Evolutionary conservation across 2,113 vertebrate genomes (phyloP).

Genomic region (Rynchops niger): DNA sequence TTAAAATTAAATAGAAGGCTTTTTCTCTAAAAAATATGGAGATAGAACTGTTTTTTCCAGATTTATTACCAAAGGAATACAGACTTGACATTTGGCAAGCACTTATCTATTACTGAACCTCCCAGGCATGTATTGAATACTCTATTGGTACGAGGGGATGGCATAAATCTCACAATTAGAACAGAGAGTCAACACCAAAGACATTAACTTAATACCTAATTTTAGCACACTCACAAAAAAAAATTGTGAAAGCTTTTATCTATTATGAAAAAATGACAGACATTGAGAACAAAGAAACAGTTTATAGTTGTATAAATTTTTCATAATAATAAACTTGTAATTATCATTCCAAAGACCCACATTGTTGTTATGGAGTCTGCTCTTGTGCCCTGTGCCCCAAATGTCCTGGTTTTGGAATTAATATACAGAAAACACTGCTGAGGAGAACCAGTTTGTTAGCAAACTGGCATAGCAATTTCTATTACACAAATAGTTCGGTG

Average conservation of each 20-base stretch:
- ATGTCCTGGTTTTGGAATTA: background rate
- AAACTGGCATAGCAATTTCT: background rate
- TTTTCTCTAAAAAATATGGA: background rate
- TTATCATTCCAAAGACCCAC: background rate
- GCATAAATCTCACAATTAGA: background rate
- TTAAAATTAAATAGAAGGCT: background rate
- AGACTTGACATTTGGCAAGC: background rate
- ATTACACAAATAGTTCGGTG: background rate
- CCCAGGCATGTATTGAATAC: background rate
- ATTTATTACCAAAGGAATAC: background rate
- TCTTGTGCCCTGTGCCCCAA: background rate
- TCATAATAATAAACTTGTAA: background rate
- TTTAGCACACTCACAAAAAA: background rate
- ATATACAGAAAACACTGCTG: background rate
- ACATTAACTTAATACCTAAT: background rate
- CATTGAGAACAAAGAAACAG: background rate
- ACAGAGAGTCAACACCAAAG: background rate
- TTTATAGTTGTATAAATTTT: background rate
- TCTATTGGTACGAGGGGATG: background rate
- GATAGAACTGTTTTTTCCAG: background rate
- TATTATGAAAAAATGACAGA: background rate
- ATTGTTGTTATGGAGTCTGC: background rate
- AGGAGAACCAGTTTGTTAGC: background rate
- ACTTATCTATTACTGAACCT: background rate
- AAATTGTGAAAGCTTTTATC: background rate